Evolutionary conservation across 2,113 vertebrate species (phyloP).

Genomic region (Sardina pilchardus): DNA sequence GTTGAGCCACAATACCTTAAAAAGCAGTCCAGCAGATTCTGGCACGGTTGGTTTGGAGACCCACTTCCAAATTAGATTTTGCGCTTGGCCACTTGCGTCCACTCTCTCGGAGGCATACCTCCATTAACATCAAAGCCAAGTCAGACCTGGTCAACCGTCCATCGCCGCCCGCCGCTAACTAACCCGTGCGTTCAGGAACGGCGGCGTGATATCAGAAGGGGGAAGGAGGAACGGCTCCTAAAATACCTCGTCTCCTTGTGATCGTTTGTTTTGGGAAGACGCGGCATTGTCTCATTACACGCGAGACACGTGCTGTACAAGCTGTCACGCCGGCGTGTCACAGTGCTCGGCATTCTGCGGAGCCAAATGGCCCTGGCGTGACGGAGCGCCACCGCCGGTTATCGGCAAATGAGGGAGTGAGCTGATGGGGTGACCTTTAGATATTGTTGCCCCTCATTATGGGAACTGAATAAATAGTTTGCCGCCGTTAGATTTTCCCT

Average conservation of each 20-base stretch:
- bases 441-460: constrained; percentile 14
- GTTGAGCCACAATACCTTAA: background rate
- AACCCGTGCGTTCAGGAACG: background rate
- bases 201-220: background rate
- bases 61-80: background rate
- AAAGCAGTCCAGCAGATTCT: background rate
- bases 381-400: background rate
- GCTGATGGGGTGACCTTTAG: constrained; percentile 13
- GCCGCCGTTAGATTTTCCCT: too few species aligned
- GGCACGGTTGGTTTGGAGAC: background rate
- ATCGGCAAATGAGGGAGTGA: background rate
- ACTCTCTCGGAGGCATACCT: background rate
- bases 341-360: background rate
- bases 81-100: background rate
- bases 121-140: background rate
- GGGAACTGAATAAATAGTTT: background rate
- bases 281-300: background rate
- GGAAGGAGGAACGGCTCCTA: background rate
- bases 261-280: background rate
- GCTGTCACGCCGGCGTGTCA: background rate
- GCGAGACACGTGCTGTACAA: background rate
- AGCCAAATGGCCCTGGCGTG: background rate
- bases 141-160: background rate
- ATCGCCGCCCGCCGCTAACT: background rate
- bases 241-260: background rate